Conservation (phyloP, 1,140 invertebrate species). For the Drosophila sulfurigaster region DNA sequence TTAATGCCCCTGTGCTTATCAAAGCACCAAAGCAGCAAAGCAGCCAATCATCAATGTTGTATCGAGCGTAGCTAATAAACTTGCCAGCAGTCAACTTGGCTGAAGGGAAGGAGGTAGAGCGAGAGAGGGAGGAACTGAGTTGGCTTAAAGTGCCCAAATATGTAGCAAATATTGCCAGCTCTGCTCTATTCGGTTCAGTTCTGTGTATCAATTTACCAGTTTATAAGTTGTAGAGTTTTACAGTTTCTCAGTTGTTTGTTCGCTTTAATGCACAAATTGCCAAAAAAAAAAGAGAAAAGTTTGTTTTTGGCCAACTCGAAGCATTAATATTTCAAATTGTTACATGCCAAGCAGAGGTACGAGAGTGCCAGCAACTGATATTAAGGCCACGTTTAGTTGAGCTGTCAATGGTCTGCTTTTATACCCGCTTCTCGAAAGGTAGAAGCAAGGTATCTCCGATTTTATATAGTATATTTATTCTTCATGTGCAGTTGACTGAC, state of each 20-base stretch:
- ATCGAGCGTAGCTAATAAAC: slow-evolving; percentile 77
- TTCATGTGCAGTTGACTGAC: no score
- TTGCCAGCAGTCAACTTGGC: slow-evolving; percentile 47
- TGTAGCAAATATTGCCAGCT: slow-evolving; percentile 30
- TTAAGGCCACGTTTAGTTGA: slow-evolving; percentile 14
- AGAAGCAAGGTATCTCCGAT: no score
- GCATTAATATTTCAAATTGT: slow-evolving; percentile 72
- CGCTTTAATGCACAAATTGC: slow-evolving; percentile 64
- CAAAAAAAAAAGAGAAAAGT: slow-evolving; percentile 18
- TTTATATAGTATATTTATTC: no score
- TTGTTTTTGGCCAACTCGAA: slow-evolving; percentile 14
- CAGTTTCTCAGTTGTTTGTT: slow-evolving; percentile 13
- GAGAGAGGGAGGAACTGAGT: background rate
- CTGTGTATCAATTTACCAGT: slow-evolving; percentile 14
- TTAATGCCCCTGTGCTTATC: slow-evolving; percentile 77
- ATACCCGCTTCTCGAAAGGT: background rate
- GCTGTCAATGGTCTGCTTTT: slow-evolving; percentile 23
- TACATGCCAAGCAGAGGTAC: slow-evolving; percentile 33
- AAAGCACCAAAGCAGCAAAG: slow-evolving; percentile 60
- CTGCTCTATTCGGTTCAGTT: background rate
- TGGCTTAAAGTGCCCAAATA: slow-evolving; percentile 25
- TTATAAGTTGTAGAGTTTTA: slow-evolving; percentile 25
- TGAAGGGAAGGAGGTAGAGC: background rate
- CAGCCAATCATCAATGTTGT: slow-evolving; percentile 80
- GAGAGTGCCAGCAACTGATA: slow-evolving; percentile 22